A percentile compares a stretch with the other conserved stretches of the same genome.
Evolutionary conservation across 2,888 invertebrate genomes (phyloP).

Genomic region (Temnothorax rugatulus): DNA sequence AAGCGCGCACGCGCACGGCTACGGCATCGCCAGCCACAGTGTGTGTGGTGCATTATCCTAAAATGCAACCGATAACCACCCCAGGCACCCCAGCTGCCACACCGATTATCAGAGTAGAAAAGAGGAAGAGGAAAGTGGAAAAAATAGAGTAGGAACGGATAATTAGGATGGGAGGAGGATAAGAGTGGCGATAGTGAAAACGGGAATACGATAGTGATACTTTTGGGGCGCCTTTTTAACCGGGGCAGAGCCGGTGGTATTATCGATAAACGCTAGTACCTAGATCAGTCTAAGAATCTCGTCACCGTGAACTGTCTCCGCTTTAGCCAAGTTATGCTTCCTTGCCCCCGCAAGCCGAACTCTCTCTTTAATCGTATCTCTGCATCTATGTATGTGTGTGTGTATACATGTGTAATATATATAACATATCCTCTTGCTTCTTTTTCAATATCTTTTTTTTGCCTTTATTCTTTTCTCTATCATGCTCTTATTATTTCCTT

Average conservation of each 20-base stretch:
- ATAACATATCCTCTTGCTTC: slow-evolving; percentile 54
- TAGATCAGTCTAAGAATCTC: slow-evolving; percentile 86
- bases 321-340: slow-evolving; percentile 80
- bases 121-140: slow-evolving; percentile 44
- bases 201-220: slow-evolving; percentile 52
- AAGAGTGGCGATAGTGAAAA: background rate
- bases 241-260: slow-evolving; percentile 80
- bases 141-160: background rate
- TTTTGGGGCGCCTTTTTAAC: slow-evolving; percentile 78
- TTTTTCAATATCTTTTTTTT: slow-evolving; percentile 35
- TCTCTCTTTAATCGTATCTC: slow-evolving; percentile 67
- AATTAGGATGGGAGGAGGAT: background rate
- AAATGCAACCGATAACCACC: slow-evolving; percentile 82
- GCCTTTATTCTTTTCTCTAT: slow-evolving; percentile 63
- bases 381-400: slow-evolving; percentile 46
- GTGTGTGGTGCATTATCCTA: slow-evolving; percentile 83
- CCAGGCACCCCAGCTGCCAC: slow-evolving; percentile 80
- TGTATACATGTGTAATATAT: slow-evolving; percentile 42
- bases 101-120: slow-evolving; percentile 76
- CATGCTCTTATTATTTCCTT: slow-evolving; percentile 57
- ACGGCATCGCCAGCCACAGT: slow-evolving; percentile 83
- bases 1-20: slow-evolving; percentile 77
- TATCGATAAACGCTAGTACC: slow-evolving; percentile 85
- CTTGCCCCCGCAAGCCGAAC: slow-evolving; percentile 83
- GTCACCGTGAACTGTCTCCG: slow-evolving; percentile 86